Evolutionary conservation across 1,140 invertebrate genomes (phyloP), one percentile per base, ranked within the genome.

Genomic region (Augochlora pura): DNA sequence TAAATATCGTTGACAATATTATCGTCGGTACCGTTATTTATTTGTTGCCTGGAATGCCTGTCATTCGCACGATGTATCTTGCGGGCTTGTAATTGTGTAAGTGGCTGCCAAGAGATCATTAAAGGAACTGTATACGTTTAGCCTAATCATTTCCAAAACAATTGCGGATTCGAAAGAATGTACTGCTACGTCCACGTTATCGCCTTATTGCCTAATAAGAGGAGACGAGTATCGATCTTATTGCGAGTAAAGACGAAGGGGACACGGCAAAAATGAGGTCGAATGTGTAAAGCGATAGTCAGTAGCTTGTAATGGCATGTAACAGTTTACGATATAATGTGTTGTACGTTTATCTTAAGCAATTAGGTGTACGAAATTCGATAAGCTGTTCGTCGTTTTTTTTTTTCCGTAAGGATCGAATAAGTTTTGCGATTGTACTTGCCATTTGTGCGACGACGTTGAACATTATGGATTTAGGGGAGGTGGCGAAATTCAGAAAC

Each of bases 1-100:
- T 67, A 71, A 68, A 83, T 63, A 66, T 68, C 25, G 27, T 84
- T 77, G 25, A 54, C 69, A 49, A 85, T 80, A 69, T 57, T 77
- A 67, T 71, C 27, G 27, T 68, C 23, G 42, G 62, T 72, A 67
- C 60, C 46, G 57, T 85, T 81, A 85, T 85, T 84, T 85, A 84
- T 83, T 81, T 70, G 54, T 70, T 76, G 54, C 21, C 14, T 62
- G 80, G 52, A 49, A 65, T 21, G 69, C 59, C 46, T 27, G 18
- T 59, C 65, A 72, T 65, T 32, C 39, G 1, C 38, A n/a, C 57
- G 18, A 57, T 57, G 21, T 52, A 75, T 46, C 23, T 59, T 67
- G 73, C 38, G 39, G 25, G 46, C 27, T 52, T 62, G 74, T 69
- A 62, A 77, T 9, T 14, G 16, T 46, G 54, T 60, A 60, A 70